Evolutionary conservation across 2,797 vertebrate genomes (phyloP).

Genomic region (Pangasius larnaudii): DNA sequence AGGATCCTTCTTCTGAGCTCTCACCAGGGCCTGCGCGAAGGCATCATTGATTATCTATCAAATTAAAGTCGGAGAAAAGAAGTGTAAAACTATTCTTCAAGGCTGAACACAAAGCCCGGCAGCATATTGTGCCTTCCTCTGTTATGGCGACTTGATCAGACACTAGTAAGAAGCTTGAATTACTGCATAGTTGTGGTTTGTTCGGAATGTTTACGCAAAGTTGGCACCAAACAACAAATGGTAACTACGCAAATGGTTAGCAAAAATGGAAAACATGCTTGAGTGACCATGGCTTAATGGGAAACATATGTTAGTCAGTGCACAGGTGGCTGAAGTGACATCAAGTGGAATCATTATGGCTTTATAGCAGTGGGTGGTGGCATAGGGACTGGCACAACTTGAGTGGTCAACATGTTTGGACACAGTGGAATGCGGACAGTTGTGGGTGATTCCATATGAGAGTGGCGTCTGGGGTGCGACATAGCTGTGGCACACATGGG

Average conservation of each 20-base stretch:
- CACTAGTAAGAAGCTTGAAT: neutral
- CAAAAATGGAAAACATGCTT: conserved; percentile 30
- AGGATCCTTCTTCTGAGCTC: conserved; percentile 78
- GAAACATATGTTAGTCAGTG: conserved; percentile 44
- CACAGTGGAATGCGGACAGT: conserved; percentile 76
- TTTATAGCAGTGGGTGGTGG: conserved; percentile 71
- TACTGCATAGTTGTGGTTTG: conserved; percentile 16
- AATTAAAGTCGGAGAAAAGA: conserved; percentile 68
- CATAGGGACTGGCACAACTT: conserved; percentile 77
- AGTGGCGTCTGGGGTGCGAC: conserved; percentile 67
- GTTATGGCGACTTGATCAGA: conserved; percentile 1
- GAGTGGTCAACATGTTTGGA: conserved; percentile 83
- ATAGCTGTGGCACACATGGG: conserved; percentile 80
- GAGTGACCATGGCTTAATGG: conserved; percentile 30
- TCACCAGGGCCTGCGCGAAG: conserved; percentile 77
- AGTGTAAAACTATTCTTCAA: conserved; percentile 51
- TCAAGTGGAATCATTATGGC: conserved; percentile 78
- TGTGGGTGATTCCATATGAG: conserved; percentile 77
- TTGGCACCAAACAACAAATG: conserved; percentile 24
- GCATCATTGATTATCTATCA: conserved; percentile 82
- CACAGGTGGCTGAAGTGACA: conserved; percentile 78
- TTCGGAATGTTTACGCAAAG: conserved; percentile 5
- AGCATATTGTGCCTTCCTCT: conserved; percentile 18
- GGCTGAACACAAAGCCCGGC: conserved; percentile 38
- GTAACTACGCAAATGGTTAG: neutral